A percentile compares a stretch with the other conserved stretches of the same genome.
These are phyloP conservation scores for Digitonthophagus gazella DNA, from an alignment of 2,888 invertebrate genomes.

Conservation along the genomic window DNA sequence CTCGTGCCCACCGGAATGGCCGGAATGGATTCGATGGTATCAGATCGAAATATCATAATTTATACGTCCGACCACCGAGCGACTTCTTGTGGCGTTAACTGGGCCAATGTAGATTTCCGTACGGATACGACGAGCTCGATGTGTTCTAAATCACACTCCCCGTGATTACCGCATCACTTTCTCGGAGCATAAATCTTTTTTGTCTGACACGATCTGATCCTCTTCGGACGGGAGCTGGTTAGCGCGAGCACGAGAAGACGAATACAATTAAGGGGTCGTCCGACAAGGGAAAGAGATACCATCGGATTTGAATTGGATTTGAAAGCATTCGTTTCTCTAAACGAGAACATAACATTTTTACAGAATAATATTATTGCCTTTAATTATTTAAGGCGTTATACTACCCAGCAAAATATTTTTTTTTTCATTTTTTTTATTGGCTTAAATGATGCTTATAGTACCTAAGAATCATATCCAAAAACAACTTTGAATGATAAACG, in stretches of 20 bases:
- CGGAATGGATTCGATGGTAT: neutral
- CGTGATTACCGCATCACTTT: conserved; percentile 27
- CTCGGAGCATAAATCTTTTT: conserved; percentile 28
- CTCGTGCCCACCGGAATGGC: neutral
- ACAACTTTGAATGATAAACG: too few species aligned
- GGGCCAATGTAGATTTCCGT: neutral
- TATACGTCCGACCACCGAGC: neutral
- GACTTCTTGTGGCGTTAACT: neutral
- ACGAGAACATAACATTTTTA: too few species aligned
- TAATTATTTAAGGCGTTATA: too few species aligned
- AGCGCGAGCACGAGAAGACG: conserved; percentile 22
- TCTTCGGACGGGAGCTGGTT: conserved; percentile 9
- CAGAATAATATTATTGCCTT: too few species aligned
- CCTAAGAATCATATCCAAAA: too few species aligned
- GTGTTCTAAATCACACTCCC: conserved; percentile 6
- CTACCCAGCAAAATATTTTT: too few species aligned
- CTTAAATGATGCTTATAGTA: too few species aligned
- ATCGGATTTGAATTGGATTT: too few species aligned
- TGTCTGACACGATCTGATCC: conserved; percentile 26
- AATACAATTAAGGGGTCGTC: conserved; percentile 3
- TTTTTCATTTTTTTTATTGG: too few species aligned
- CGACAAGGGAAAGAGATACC: too few species aligned
- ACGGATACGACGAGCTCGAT: neutral
- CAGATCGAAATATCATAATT: neutral
- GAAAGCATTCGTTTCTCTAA: too few species aligned